These are phyloP conservation scores for Lethenteron camtschaticum DNA, from an alignment of 2,113 vertebrate genomes.

Conservation along the genomic window DNA sequence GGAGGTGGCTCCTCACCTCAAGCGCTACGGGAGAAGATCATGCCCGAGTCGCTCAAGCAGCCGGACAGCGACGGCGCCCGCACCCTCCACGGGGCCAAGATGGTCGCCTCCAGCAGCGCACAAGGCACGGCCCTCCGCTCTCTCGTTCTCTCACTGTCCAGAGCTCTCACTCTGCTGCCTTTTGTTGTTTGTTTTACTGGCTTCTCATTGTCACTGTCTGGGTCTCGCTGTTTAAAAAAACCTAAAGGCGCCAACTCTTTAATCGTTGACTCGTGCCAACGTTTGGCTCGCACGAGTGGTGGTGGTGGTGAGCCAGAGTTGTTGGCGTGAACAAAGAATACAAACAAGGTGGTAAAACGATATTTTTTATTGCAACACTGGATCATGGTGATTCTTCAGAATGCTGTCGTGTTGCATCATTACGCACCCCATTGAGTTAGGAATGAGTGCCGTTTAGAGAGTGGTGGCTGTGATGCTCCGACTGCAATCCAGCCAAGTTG, in stretches of 20 bases:
- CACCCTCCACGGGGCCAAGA: constrained; percentile 67
- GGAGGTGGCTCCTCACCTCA: constrained; percentile 74
- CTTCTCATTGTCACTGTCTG: background rate
- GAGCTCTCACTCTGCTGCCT: background rate
- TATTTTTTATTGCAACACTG: no score
- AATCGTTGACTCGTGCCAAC: background rate
- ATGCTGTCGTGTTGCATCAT: no score
- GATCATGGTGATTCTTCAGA: no score
- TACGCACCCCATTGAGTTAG: no score
- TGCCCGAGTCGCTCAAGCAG: constrained; percentile 84
- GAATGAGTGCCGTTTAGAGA: no score
- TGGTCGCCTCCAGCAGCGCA: constrained; percentile 77
- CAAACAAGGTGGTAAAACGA: no score
- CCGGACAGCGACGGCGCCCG: constrained; percentile 62
- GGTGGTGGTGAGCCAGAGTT: no score
- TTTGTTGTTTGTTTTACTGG: no score
- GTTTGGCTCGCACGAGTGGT: background rate
- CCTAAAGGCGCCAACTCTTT: background rate
- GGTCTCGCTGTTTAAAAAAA: background rate
- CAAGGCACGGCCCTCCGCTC: constrained; percentile 37
- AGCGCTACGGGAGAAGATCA: constrained; percentile 77
- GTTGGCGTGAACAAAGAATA: no score
- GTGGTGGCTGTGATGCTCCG: no score
- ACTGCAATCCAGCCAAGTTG: no score
- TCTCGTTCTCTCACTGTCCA: constrained; percentile 10